Percentiles rank a stretch among this genome's conserved stretches.
Conservation (phyloP, 2,888 invertebrate genomes). For the Phyllotreta cruciferae region DNA sequence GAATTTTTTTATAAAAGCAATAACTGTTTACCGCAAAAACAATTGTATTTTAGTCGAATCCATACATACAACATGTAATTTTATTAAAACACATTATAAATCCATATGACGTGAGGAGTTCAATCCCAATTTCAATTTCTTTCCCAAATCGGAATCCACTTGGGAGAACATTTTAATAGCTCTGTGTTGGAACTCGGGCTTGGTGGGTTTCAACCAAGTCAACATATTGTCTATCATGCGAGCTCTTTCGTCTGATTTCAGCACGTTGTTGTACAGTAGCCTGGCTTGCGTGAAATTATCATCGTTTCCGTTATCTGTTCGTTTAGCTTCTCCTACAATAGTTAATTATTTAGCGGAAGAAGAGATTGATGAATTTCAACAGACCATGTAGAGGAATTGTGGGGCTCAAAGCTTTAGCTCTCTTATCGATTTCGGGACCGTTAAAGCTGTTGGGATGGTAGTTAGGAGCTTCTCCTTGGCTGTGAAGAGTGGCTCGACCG, state of each 20-base stretch:
- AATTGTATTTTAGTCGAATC: constrained; percentile 1
- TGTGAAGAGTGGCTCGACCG: constrained; percentile 69
- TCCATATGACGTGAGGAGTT: constrained; percentile 43
- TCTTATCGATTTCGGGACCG: constrained; percentile 79
- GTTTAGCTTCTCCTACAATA: constrained; percentile 71
- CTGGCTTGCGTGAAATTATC: constrained; percentile 91
- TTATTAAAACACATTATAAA: constrained; percentile 39
- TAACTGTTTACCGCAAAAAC: constrained; percentile 22
- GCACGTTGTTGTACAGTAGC: constrained; percentile 60
- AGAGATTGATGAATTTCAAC: too few relatives aligned
- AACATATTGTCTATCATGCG: constrained; percentile 82
- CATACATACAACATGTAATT: neutral
- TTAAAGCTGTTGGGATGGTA: constrained; percentile 96
- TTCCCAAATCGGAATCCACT: constrained; percentile 82
- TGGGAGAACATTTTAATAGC: constrained; percentile 83
- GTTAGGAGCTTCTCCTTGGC: constrained; percentile 90
- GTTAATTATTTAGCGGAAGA: neutral
- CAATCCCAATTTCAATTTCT: constrained; percentile 67
- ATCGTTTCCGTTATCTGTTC: constrained; percentile 82
- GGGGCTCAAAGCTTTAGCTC: constrained; percentile 68
- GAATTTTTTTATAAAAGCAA: constrained; percentile 16
- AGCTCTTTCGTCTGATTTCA: constrained; percentile 74
- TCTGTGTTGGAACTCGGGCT: constrained; percentile 84
- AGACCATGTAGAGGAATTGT: constrained; percentile 65
- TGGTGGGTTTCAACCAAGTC: constrained; percentile 76